These are phyloP conservation scores for Gymnothorax javanicus DNA, from an alignment of 2,797 vertebrate genomes.

Conservation along the genomic window DNA sequence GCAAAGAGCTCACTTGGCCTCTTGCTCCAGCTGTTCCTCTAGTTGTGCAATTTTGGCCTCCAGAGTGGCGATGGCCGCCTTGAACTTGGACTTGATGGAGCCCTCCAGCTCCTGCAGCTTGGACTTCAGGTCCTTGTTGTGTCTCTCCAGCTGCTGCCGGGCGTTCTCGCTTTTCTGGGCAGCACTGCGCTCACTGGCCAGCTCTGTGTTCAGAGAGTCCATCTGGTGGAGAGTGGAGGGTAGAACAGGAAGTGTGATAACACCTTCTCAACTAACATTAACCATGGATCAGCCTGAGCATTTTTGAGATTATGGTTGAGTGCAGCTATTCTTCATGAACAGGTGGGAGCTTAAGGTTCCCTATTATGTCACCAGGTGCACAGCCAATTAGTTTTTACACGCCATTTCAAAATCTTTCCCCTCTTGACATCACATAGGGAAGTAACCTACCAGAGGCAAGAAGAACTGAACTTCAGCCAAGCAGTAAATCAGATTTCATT, in stretches of 20 bases:
- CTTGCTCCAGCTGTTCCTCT: conserved; percentile 96
- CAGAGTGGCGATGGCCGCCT: conserved; percentile 87
- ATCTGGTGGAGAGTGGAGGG: conserved; percentile 70
- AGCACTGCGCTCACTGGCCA: conserved; percentile 85
- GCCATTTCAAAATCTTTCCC: no score
- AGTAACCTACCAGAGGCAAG: no score
- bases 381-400: no score
- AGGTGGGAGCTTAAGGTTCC: background rate
- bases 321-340: background rate
- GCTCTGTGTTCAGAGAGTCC: conserved; percentile 87
- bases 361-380: no score
- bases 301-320: background rate
- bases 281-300: background rate
- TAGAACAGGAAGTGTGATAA: background rate
- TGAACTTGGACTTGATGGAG: conserved; percentile 93
- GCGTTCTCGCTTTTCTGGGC: conserved; percentile 96
- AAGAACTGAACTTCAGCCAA: no score
- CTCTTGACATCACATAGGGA: no score
- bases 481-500: no score
- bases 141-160: conserved; percentile 92
- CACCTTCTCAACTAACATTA: background rate
- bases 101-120: conserved; percentile 95
- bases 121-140: conserved; percentile 95
- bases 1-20: conserved; percentile 83
- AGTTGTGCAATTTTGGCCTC: conserved; percentile 94